Evolutionary conservation across 2,797 vertebrate genomes (phyloP).

Genomic region (Acanthurus leucopareius): DNA sequence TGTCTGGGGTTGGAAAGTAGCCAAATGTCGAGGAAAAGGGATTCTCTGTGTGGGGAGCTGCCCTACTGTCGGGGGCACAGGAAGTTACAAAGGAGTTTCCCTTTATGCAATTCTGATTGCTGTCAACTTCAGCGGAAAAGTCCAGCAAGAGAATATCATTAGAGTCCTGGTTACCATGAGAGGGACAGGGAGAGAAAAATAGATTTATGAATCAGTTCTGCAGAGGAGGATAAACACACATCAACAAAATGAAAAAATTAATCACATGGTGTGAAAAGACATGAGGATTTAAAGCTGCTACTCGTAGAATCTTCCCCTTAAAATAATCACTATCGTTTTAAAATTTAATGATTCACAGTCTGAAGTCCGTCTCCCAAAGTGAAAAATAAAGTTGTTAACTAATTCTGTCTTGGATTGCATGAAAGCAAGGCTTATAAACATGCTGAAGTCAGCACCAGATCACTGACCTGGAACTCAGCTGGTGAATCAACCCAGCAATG

Average conservation of each 20-base stretch:
- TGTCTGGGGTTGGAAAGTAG: conserved; percentile 93
- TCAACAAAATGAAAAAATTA: conserved; percentile 68
- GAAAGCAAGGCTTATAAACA: not conserved
- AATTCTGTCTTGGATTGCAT: too few relatives aligned
- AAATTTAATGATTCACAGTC: not conserved
- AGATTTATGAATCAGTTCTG: conserved; percentile 70
- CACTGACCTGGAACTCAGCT: not conserved
- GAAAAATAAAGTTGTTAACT: not conserved
- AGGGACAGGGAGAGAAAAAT: conserved; percentile 65
- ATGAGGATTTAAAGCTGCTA: conserved; percentile 70
- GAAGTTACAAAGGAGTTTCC: conserved; percentile 88
- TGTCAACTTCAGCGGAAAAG: conserved; percentile 95
- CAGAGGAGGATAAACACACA: conserved; percentile 55
- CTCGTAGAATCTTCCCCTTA: conserved; percentile 23
- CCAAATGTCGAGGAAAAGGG: conserved; percentile 89
- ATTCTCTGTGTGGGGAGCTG: conserved; percentile 86
- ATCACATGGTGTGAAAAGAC: conserved; percentile 65
- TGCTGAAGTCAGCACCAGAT: conserved; percentile 1
- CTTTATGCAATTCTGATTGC: conserved; percentile 95
- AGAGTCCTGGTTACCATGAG: conserved; percentile 92
- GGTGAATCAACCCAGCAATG: not conserved
- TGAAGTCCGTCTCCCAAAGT: conserved; percentile 1
- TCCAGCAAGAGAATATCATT: conserved; percentile 98
- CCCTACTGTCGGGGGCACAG: conserved; percentile 83
- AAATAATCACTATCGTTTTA: not conserved